Evolutionary conservation across 2,113 vertebrate species (phyloP).

Genomic region (Phasianus colchicus): DNA sequence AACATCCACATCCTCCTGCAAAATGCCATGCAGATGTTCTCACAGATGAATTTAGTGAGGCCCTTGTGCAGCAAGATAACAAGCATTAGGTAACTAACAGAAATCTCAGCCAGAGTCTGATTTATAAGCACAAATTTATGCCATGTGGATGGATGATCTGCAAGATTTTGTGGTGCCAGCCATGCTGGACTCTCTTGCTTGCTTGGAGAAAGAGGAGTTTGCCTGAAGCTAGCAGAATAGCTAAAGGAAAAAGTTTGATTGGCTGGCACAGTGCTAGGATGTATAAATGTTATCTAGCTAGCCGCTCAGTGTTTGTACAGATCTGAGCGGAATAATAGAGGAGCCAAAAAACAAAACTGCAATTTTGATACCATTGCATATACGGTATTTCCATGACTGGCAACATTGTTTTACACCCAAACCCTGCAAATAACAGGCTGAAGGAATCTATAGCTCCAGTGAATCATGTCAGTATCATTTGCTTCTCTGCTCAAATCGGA

Average conservation of each 20-base stretch:
- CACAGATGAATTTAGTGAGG: not conserved
- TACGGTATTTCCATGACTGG: not conserved
- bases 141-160: not conserved
- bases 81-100: not conserved
- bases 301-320: not conserved
- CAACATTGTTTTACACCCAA: not conserved
- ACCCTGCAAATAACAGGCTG: not conserved
- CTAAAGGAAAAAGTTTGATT: not conserved
- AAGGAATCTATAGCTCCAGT: not conserved
- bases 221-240: not conserved
- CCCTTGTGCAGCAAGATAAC: not conserved
- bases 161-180: not conserved
- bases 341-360: not conserved
- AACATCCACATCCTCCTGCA: not conserved
- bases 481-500: not conserved
- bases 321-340: not conserved
- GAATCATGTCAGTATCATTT: not conserved
- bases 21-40: not conserved
- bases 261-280: not conserved
- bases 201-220: not conserved
- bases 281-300: not conserved
- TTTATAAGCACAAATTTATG: not conserved
- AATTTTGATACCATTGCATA: not conserved
- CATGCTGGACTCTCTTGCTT: not conserved
- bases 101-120: not conserved